Conservation (phyloP, 2,113 vertebrate species). For the Hydrolagus affinis region DNA sequence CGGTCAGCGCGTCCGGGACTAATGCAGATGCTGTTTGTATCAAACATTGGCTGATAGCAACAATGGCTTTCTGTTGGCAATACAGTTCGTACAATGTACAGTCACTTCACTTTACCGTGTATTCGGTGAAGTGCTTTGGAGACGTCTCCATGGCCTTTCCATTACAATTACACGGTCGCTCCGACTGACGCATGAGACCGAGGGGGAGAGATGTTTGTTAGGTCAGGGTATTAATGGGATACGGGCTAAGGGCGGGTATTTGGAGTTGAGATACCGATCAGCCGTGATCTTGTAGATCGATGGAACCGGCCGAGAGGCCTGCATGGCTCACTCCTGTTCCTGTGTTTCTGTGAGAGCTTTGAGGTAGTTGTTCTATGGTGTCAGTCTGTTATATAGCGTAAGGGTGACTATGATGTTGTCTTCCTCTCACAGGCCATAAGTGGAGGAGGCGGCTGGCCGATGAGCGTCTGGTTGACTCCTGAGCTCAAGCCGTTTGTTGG, state of each 20-base stretch:
- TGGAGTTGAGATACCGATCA: too few species aligned
- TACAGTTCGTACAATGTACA: neutral
- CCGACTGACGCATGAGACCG: too few species aligned
- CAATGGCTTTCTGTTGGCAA: neutral
- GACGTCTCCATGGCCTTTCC: too few species aligned
- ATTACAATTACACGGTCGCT: too few species aligned
- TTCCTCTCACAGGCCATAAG: constrained; percentile 66
- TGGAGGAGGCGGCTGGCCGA: constrained; percentile 89
- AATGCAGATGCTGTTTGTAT: neutral
- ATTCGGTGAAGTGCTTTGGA: too few species aligned
- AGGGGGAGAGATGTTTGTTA: too few species aligned
- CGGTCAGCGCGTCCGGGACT: neutral
- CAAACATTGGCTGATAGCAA: neutral
- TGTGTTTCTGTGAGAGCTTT: fast-evolving
- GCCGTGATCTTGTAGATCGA: too few species aligned
- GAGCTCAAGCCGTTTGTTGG: constrained; percentile 79
- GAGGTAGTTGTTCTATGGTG: too few species aligned
- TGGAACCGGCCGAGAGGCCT: neutral
- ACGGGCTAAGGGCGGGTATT: too few species aligned
- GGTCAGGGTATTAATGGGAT: too few species aligned
- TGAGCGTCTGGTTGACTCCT: constrained; percentile 93
- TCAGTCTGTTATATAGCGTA: too few species aligned
- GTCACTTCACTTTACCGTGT: too few species aligned
- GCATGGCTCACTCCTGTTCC: neutral
- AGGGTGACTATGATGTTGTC: neutral